Conservation (phyloP, 1,140 invertebrate genomes). For the Drosophila sp. region DNA sequence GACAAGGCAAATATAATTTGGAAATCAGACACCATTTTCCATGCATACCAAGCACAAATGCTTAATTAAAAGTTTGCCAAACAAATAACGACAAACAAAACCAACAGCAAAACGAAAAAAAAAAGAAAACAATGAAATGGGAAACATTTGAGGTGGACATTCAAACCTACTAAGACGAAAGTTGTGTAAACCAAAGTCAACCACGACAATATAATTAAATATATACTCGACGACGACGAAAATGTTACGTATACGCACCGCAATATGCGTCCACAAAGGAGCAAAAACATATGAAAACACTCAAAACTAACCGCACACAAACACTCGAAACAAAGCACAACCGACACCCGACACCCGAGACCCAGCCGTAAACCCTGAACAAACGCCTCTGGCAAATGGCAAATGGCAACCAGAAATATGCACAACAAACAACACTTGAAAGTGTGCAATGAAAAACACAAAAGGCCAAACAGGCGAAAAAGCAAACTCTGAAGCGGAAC, state of each 20-base stretch:
- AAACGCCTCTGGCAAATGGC: slow-evolving; percentile 47
- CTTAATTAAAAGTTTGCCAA: slow-evolving; percentile 63
- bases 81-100: slow-evolving; percentile 25
- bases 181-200: slow-evolving; percentile 28
- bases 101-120: slow-evolving; percentile 21
- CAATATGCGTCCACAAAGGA: slow-evolving; percentile 59
- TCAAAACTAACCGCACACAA: slow-evolving; percentile 63
- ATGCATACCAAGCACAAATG: slow-evolving; percentile 46
- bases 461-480: slow-evolving; percentile 13
- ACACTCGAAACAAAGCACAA: slow-evolving; percentile 54
- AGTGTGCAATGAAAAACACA: slow-evolving; percentile 39
- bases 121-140: slow-evolving; percentile 19
- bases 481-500: slow-evolving; percentile 27
- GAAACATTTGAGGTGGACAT: slow-evolving; percentile 44
- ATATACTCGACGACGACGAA: slow-evolving; percentile 34
- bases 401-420: slow-evolving; percentile 72
- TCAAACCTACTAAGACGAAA: slow-evolving; percentile 38
- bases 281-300: slow-evolving; percentile 60
- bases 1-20: slow-evolving; percentile 47
- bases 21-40: slow-evolving; percentile 28
- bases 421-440: slow-evolving; percentile 59
- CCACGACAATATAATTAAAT: slow-evolving; percentile 65
- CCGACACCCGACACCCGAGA: slow-evolving; percentile 29
- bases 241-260: slow-evolving; percentile 58
- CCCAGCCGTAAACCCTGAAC: slow-evolving; percentile 5